A percentile compares a stretch with the other conserved stretches of the same genome.
phyloP scores from a whole-genome alignment of 2,888 invertebrate species.

The Carcina quercana region DNA sequence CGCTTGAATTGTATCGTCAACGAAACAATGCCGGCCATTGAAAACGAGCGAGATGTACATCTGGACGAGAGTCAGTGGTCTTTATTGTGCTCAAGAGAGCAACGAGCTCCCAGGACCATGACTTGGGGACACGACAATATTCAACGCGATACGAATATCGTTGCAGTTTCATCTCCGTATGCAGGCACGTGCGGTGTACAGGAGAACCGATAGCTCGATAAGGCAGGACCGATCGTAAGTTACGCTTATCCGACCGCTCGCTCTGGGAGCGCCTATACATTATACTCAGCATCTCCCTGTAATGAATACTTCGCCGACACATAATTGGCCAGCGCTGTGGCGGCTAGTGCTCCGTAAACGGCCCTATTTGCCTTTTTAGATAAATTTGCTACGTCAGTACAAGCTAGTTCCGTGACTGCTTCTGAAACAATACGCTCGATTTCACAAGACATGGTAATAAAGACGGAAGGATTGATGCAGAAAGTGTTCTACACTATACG shows the following conservation, averaged over 20 bases:
- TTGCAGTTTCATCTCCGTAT: conserved; percentile 40
- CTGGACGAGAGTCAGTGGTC: conserved; percentile 37
- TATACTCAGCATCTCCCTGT: conserved; percentile 44
- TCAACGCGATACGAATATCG: conserved; percentile 46
- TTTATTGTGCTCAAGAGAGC: conserved; percentile 38
- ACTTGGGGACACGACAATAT: conserved; percentile 40
- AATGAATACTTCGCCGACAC: conserved; percentile 53
- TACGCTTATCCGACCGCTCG: conserved; percentile 44
- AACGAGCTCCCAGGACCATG: conserved; percentile 31
- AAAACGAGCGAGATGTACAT: conserved; percentile 54
- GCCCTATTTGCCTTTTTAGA: conserved; percentile 28
- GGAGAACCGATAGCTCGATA: conserved; percentile 49
- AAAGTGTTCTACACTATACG: too few species aligned
- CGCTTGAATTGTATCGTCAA: conserved; percentile 43
- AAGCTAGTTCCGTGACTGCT: conserved; percentile 20
- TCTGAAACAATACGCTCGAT: conserved; percentile 29
- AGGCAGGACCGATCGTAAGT: conserved; percentile 50
- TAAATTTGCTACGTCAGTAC: conserved; percentile 20
- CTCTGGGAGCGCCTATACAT: conserved; percentile 43
- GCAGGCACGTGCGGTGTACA: conserved; percentile 54
- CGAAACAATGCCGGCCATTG: conserved; percentile 47
- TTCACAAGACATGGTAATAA: conserved; percentile 7
- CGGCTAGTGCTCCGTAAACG: conserved; percentile 35
- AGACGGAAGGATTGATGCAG: conserved; percentile 2
- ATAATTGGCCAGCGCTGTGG: conserved; percentile 46